Evolutionary conservation across 2,797 vertebrate genomes (phyloP).

Genomic region (Peromyscus melanophrys): DNA sequence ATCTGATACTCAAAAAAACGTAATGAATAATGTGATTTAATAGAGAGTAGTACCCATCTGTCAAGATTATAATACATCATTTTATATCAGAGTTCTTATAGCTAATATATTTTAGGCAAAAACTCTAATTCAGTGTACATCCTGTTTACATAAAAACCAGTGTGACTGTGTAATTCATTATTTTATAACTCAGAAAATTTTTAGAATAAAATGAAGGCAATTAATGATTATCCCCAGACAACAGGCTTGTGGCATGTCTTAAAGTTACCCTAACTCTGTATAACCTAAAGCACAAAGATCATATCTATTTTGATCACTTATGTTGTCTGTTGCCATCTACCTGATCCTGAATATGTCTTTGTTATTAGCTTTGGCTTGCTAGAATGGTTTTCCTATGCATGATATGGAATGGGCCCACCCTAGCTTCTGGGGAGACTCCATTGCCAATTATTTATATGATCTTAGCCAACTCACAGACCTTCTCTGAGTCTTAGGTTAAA

Average conservation of each 20-base stretch:
- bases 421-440: not conserved
- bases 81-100: not conserved
- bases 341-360: not conserved
- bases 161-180: not conserved
- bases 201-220: constrained; percentile 19
- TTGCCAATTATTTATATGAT: not conserved
- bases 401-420: not conserved
- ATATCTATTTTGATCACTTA: constrained; percentile 10
- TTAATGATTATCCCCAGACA: not conserved
- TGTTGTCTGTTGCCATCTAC: not conserved
- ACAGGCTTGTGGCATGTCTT: not conserved
- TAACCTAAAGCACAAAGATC: not conserved
- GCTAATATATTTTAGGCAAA: not conserved
- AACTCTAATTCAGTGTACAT: not conserved
- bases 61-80: not conserved
- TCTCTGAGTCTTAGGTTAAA: not conserved
- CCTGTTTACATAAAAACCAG: not conserved
- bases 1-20: not conserved
- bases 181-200: not conserved
- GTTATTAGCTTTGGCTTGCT: not conserved
- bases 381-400: not conserved
- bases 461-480: not conserved
- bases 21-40: not conserved
- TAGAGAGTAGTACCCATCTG: not conserved
- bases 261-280: not conserved